Percentiles rank a stretch among this genome's conserved stretches.
These are phyloP conservation scores for Brachionichthys hirsutus DNA, from an alignment of 2,113 vertebrate genomes.

Conservation along the genomic window DNA sequence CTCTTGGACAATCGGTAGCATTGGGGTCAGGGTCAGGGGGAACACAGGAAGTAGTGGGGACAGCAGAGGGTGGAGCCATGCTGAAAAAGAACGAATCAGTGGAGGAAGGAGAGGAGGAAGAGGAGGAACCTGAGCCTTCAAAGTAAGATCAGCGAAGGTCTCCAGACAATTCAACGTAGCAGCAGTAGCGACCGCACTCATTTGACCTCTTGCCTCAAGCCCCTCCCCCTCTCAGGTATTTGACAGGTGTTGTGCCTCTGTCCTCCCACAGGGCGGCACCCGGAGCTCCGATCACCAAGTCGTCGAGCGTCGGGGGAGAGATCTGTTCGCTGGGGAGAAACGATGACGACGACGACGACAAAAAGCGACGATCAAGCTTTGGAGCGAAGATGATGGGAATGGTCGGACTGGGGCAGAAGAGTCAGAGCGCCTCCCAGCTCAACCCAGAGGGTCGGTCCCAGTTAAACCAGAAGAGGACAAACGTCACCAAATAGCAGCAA, in stretches of 20 bases:
- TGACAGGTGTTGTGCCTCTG: neutral
- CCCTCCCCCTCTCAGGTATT: slow-evolving; percentile 55
- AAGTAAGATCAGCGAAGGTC: slow-evolving; percentile 55
- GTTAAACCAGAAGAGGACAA: slow-evolving; percentile 1
- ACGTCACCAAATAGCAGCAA: no score
- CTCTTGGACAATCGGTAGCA: slow-evolving; percentile 38
- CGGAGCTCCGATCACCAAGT: slow-evolving; percentile 86
- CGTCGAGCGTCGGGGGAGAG: slow-evolving; percentile 89
- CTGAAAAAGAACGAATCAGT: slow-evolving; percentile 54
- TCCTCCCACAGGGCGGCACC: slow-evolving; percentile 79
- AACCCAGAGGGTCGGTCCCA: slow-evolving; percentile 74
- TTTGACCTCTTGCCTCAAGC: neutral
- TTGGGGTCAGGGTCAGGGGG: slow-evolving; percentile 35
- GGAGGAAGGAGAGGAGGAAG: slow-evolving; percentile 48
- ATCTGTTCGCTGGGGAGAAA: slow-evolving; percentile 90
- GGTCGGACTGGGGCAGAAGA: slow-evolving; percentile 92
- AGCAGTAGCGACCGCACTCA: neutral
- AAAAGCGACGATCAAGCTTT: slow-evolving; percentile 92
- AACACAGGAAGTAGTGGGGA: slow-evolving; percentile 19
- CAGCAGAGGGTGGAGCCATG: neutral
- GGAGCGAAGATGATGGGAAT: slow-evolving; percentile 96
- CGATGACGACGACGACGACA: slow-evolving; percentile 85
- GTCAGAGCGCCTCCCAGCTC: slow-evolving; percentile 92
- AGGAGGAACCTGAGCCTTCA: slow-evolving; percentile 24
- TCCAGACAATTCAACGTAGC: neutral